phyloP scores from a whole-genome alignment of 2,888 invertebrate genomes.

The Beris morrisii region DNA sequence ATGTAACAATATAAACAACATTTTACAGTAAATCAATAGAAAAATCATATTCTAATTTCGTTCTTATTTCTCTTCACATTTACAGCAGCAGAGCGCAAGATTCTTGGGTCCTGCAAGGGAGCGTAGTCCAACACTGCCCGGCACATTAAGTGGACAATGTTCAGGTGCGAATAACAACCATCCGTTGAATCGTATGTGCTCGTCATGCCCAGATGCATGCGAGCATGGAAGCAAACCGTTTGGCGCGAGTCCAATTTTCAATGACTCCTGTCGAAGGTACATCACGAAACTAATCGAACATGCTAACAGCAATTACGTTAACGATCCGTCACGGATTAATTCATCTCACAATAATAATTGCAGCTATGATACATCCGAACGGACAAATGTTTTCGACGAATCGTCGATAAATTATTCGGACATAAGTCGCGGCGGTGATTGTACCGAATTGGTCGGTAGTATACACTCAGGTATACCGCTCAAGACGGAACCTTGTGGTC shows the following conservation, averaged over 20 bases:
- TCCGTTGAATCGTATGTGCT: constrained; percentile 54
- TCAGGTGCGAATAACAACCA: constrained; percentile 51
- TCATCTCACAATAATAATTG: constrained; percentile 34
- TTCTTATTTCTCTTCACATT: constrained; percentile 33
- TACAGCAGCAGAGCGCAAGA: constrained; percentile 59
- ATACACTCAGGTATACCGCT: constrained; percentile 51
- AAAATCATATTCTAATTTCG: background rate
- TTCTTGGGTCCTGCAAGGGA: constrained; percentile 57
- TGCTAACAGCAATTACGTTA: constrained; percentile 29
- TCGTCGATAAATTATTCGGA: constrained; percentile 52
- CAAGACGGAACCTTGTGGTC: constrained; percentile 55
- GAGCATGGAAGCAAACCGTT: constrained; percentile 54
- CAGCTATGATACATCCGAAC: constrained; percentile 55
- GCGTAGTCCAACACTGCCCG: constrained; percentile 56
- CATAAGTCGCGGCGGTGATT: constrained; percentile 50
- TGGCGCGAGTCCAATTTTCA: constrained; percentile 49
- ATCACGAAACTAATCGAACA: constrained; percentile 36
- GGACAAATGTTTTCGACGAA: constrained; percentile 52
- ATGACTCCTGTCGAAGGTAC: constrained; percentile 56
- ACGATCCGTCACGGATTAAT: constrained; percentile 12
- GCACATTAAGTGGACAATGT: constrained; percentile 50
- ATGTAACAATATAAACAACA: no score
- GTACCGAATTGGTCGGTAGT: constrained; percentile 52
- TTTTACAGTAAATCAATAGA: no score
- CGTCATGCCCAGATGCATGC: constrained; percentile 55